Evolutionary conservation across 2,797 vertebrate species (phyloP).

Genomic region (Xiphophorus birchmanni): DNA sequence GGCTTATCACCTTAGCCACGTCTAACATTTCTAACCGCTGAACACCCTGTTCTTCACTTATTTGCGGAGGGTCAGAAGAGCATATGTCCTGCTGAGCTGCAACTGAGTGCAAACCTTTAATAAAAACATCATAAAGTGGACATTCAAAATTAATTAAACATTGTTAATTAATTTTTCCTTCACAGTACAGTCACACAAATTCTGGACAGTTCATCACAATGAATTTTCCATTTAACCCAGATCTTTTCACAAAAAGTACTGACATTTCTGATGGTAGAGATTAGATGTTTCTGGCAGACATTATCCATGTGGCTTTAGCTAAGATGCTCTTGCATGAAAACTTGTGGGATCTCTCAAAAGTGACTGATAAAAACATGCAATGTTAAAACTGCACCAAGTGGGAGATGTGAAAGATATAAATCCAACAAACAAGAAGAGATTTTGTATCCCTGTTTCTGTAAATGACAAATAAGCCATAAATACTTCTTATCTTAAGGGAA

Average conservation of each 20-base stretch:
- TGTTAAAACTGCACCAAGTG: background rate
- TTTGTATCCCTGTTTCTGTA: background rate
- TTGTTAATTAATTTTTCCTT: no score
- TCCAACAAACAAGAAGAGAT: background rate
- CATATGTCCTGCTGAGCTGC: no score
- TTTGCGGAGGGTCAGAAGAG: no score
- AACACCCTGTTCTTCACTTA: no score
- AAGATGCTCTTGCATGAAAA: background rate
- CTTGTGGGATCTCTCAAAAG: background rate
- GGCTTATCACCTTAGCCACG: no score
- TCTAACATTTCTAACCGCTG: no score
- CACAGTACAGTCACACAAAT: no score
- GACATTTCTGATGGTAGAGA: background rate
- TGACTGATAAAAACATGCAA: background rate
- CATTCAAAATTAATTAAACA: no score
- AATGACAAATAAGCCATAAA: background rate
- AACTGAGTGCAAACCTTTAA: no score
- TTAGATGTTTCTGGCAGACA: background rate
- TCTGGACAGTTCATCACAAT: no score
- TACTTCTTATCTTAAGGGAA: conserved; percentile 4
- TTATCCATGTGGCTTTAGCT: background rate
- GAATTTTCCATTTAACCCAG: no score
- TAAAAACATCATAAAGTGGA: no score
- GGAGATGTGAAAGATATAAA: conserved; percentile 6
- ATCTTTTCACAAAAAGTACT: background rate